Base-by-base conservation (phyloP, 2,113 vertebrate genomes). In the Myotis yumanensis region DNA sequence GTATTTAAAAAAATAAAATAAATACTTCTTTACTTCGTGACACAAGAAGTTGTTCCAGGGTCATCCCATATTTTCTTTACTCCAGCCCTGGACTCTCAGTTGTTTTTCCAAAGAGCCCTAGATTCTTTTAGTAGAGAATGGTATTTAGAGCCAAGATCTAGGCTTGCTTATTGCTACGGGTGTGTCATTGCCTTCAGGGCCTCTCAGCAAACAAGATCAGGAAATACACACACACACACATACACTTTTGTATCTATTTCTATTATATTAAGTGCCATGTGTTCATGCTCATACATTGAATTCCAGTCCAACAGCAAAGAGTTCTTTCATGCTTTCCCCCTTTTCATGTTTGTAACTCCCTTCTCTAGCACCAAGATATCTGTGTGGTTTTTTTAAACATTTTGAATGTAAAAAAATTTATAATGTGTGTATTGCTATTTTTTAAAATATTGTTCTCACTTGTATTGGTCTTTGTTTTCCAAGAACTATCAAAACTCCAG, bases 401-500 rank as follows among this genome's bases (percentile, higher is more conserved):
- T 80, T 92, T n/a, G 23, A 86, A 85, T 81, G 32, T 86, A 62
- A 88, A 35, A 82, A 72, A 90, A 46, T 40, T 80, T 90, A 86
- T 37, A 87, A 35, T 43, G 14, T 81, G 18, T 52, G 4, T 77
- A 77, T n/a, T 76, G 84, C 66, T 91, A 43, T 7, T 32, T 71
- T 59, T 85, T 25, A 68, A 72, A 43, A 3, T 17, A 40, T 90
- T 62, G 51, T 40, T 28, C 10, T 54, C 35, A 76, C 25, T 93
- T 91, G 16, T 11, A 59, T 86, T 77, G 51, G 48, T 71, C 40
- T 95, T 90, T 96, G 51, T 85, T 93, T 32, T 94, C 32, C 14
- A 75, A 92, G 71, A 69, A 64, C 54, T 72, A 94, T 32, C 76
- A 82, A 92, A 92, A 59, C 48, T 54, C n/a, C 28, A 28, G 32